Conservation (phyloP, 2,797 vertebrate genomes). For the Xyrichtys novacula region DNA sequence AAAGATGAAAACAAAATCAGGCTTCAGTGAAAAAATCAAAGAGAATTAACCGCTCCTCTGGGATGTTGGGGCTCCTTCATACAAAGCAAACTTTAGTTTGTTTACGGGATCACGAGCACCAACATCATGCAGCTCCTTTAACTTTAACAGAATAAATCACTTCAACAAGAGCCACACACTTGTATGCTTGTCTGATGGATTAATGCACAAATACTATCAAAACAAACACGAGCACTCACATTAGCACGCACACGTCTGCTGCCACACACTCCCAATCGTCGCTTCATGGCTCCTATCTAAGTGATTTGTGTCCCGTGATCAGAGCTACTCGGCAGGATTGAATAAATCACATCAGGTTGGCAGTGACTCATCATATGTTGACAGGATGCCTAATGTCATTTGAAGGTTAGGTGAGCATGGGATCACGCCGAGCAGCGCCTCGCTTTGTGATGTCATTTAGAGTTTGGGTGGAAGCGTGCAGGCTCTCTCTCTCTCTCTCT, state of each 20-base stretch:
- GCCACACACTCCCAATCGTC: conserved; percentile 17
- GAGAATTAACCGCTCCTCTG: conserved; percentile 16
- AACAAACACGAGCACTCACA: conserved; percentile 14
- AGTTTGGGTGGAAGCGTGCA: conserved; percentile 44
- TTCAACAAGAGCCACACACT: neutral
- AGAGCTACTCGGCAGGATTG: conserved; percentile 69
- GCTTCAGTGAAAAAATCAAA: conserved; percentile 8
- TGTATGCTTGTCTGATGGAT: conserved; percentile 8
- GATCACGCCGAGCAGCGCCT: conserved; percentile 50
- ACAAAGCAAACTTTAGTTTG: conserved; percentile 24
- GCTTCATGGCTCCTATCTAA: conserved; percentile 61
- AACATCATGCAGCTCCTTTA: conserved; percentile 25
- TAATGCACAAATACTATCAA: conserved; percentile 21
- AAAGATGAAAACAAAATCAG: conserved; percentile 52
- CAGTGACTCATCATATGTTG: conserved; percentile 69
- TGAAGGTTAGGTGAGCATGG: conserved; percentile 79
- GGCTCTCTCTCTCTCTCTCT: conserved; percentile 20
- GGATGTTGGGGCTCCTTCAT: conserved; percentile 23
- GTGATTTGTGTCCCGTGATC: conserved; percentile 78
- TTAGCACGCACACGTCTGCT: neutral
- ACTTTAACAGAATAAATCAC: conserved; percentile 14
- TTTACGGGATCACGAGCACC: conserved; percentile 14
- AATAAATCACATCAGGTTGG: conserved; percentile 79
- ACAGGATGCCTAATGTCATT: conserved; percentile 77
- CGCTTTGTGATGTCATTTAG: conserved; percentile 56